Evolutionary conservation across 2,113 vertebrate species (phyloP).

Genomic region (Sterna hirundo): DNA sequence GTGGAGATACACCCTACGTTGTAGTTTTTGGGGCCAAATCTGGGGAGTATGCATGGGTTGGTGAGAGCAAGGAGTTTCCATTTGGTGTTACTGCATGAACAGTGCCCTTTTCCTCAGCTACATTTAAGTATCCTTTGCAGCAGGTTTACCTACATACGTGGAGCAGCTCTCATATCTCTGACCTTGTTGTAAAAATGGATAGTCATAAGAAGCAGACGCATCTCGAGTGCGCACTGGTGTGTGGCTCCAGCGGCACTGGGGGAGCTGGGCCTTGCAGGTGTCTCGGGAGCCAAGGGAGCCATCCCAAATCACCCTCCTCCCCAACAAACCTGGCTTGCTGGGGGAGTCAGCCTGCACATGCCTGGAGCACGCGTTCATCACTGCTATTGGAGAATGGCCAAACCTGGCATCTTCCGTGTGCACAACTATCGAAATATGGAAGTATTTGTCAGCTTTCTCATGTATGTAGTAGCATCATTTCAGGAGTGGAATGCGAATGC

Average conservation of each 20-base stretch:
- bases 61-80: neutral
- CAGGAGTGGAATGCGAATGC: neutral
- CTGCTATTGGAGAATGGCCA: neutral
- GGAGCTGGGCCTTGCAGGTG: too few relatives aligned
- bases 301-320: neutral
- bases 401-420: neutral
- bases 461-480: neutral
- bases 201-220: neutral
- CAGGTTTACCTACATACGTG: neutral
- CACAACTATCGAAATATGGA: neutral
- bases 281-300: neutral
- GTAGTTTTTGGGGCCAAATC: neutral
- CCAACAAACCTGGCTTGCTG: neutral
- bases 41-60: neutral
- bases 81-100: neutral
- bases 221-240: neutral
- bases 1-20: neutral
- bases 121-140: neutral
- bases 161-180: neutral
- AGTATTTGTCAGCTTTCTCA: neutral
- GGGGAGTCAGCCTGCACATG: neutral
- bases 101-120: neutral
- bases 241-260: neutral
- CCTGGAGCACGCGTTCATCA: neutral
- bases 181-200: neutral